Base-by-base conservation (phyloP, 2,797 vertebrate species). In the Notoglanidium macrostoma region DNA sequence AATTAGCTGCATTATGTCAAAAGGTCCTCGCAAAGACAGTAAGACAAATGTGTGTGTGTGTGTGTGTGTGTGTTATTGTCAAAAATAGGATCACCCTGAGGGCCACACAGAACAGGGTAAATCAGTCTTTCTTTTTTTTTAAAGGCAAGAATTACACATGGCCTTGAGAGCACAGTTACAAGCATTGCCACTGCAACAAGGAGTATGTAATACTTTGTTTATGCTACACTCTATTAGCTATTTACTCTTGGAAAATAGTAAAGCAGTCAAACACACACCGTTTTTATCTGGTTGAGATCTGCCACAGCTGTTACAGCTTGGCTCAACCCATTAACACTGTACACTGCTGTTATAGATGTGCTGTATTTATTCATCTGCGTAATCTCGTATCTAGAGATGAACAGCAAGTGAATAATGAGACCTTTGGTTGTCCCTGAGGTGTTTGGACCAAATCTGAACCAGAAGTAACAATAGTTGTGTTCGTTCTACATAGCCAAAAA, bases 51-150 rank as follows among this genome's bases (percentile, higher is more conserved):
- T 17, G 29, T 67, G 61, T 87, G 85, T 77, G 54, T 90, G 83
- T 40, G 55, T 78, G 79, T 11, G 9, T n/a, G 14, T 15, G n/a
- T 8, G 29, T 15, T 86, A 46, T 73, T 86, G 86, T 87, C 87
- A 88, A 90, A 92, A 90, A 91, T 90, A 92, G 90, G 91, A 90
- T 89, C 49, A 84, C 89, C 70, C 67, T 59, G 76, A 59, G 88
- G 89, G 86, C 91, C 73, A 88, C 70, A 67, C 83, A 85, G 77
- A 83, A 87, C 81, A 81, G 84, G 74, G 85, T 82, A 73, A 85
- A 87, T 73, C 70, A 63, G 86, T 82, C 61, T 84, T 87, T 85
- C 40, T 88, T 83, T 78, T 72, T 84, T 88, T 87, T 88, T 86
- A 77, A 72, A 89, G 74, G 63, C 57, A 73, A 70, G 87, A 86